Evolutionary conservation across 2,888 invertebrate species (phyloP).

Genomic region (Watsonalla cultraria): DNA sequence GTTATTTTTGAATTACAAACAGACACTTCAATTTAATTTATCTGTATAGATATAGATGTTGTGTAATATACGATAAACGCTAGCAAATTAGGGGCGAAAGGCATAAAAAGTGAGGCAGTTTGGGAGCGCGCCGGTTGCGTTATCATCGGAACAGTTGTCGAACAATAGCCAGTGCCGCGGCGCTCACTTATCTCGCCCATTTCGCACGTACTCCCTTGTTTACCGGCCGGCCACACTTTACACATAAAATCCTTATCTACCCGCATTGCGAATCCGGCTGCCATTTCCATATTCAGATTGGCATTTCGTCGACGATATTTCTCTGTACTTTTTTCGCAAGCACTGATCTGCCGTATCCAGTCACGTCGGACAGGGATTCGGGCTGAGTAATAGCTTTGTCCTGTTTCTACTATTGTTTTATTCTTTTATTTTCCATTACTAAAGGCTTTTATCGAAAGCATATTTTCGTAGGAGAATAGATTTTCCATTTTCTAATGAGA

Average conservation of each 20-base stretch:
- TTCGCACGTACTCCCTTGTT: slow-evolving; percentile 44
- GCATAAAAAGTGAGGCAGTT: slow-evolving; percentile 3
- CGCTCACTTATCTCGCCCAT: slow-evolving; percentile 44
- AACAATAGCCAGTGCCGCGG: slow-evolving; percentile 6
- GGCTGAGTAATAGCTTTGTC: slow-evolving; percentile 38
- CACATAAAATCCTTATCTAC: slow-evolving; percentile 69
- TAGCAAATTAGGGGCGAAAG: not conserved
- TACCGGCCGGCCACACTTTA: slow-evolving; percentile 40
- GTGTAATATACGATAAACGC: no score
- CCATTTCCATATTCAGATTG: slow-evolving; percentile 71
- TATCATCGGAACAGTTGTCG: slow-evolving; percentile 6
- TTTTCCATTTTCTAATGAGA: no score
- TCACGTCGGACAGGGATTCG: slow-evolving; percentile 34
- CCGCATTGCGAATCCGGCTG: slow-evolving; percentile 64
- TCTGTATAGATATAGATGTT: no score
- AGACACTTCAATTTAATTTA: no score
- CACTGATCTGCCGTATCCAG: slow-evolving; percentile 31
- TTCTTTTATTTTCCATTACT: slow-evolving; percentile 8
- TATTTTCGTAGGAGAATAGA: not conserved
- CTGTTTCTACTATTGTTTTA: slow-evolving; percentile 29
- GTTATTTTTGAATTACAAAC: no score
- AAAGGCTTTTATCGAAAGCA: slow-evolving; percentile 10
- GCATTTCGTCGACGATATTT: slow-evolving; percentile 33
- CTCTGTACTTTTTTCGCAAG: slow-evolving; percentile 30
- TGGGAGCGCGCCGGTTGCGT: slow-evolving; percentile 13